These are phyloP conservation scores for Didymodactylos carnosus DNA, from an alignment of 2,888 invertebrate species.

Conservation along the genomic window DNA sequence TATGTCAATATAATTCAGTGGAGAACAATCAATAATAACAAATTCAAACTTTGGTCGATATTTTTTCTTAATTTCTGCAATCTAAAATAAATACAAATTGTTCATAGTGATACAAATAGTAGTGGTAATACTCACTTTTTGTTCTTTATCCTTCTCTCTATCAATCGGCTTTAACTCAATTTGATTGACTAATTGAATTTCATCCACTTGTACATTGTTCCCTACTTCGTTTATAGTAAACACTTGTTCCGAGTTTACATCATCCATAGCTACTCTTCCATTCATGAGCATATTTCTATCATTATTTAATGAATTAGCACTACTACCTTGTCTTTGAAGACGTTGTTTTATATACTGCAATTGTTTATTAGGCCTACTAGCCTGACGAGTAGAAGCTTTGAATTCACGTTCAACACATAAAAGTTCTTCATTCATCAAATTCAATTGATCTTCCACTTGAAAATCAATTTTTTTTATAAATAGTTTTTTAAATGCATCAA, in stretches of 20 bases:
- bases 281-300: too few species aligned
- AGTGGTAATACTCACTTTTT: too few species aligned
- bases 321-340: not conserved
- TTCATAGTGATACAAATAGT: not conserved
- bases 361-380: too few species aligned
- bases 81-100: not conserved
- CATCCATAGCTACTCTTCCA: too few species aligned
- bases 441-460: not conserved
- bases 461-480: not conserved
- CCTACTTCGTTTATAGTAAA: too few species aligned
- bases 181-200: too few species aligned
- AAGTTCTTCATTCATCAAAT: not conserved
- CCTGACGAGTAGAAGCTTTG: too few species aligned
- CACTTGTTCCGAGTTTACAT: not conserved
- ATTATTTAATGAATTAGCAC: too few species aligned
- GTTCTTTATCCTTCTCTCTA: too few species aligned
- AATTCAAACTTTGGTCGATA: not conserved
- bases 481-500: conserved; percentile 27
- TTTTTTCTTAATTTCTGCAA: not conserved
- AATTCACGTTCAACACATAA: not conserved
- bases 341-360: not conserved
- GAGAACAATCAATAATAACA: conserved; percentile 32
- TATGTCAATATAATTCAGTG: conserved; percentile 27
- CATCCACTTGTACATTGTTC: too few species aligned
- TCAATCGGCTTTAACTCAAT: too few species aligned